Evolutionary conservation across 2,888 invertebrate species (phyloP), one percentile per base, ranked within the genome.

Genomic region (Acronicta aceris): DNA sequence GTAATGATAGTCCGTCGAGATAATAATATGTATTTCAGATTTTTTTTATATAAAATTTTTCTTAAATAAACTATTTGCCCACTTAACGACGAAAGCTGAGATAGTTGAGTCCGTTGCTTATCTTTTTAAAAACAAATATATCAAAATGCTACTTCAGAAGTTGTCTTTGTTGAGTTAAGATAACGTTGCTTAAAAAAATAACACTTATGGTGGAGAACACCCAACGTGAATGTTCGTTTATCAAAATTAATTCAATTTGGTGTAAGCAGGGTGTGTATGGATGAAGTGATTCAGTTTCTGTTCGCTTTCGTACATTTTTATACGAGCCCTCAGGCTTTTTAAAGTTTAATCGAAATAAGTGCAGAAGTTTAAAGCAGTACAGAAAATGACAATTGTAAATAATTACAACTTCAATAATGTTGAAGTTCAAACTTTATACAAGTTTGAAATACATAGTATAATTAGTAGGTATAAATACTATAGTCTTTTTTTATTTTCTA

Each of bases 121-220:
- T 92, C 91, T 78, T 54, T 61, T 49, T 58, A 78, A 81, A 63
- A 80, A 71, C 83, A 89, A 89, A 89, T 86, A 87, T 83, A 86
- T 82, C 81, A 84, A 83, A 82, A 85, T 78, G 90, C 91, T 91
- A 86, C 92, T 88, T 87, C 88, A 92, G 91, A 82, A 93, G 92
- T 89, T 81, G 81, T 77, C 79, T 78, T 76, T 86, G 81, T 88
- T 78, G 81, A 79, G 75, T 58, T 69, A 67, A 88, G 92, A 93
- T 93, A 92, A 86, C 79, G 81, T 66, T 66, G 62, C 68, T 68
- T 80, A 78, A 84, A 86, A 86, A 86, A 85, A 88, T 84, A 84
- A 81, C 64, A 65, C 85, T 86, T 87, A 86, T 82, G 79, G 57
- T 59, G 9, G 59, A 66, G 76, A 71, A 86, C 88, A 87, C 89